Evolutionary conservation across 2,113 vertebrate species (phyloP), one percentile per base, ranked within the genome.

Genomic region (Nibea albiflora): DNA sequence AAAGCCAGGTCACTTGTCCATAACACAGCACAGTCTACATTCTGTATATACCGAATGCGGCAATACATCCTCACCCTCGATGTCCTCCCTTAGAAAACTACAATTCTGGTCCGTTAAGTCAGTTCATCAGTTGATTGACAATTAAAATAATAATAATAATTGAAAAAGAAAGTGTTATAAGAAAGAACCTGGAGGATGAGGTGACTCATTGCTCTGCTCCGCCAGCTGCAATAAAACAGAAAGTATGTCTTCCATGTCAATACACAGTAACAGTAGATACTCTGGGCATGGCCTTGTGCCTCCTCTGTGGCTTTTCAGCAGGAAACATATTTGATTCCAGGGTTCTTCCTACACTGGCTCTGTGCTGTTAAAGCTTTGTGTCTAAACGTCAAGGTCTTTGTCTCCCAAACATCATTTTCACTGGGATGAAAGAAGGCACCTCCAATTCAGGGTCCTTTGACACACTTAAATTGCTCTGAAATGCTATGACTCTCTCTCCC

Each of bases 321-420:
- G 73, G 80, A 87, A 87, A 88, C 71, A 68, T 50, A 80, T 88
- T 86, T 70, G 76, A 90, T 85, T 81, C 74, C 65, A 71, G 58
- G 74, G 19, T 46, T 89, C 78, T 81, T 83, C 83, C 84, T 73
- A 61, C 76, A 64, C 15, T 22, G 69, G 49, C 50, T 80, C 15
- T 0, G 52, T 49, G 47, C 69, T 57, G 54, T 71, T 78, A 84
- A 85, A 88, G 77, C 73, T 76, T 61, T 71, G 60, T 73, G 72
- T 86, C 65, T 72, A 74, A 89, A 80, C 85, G 62, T 90, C 85
- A 90, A 90, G 80, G 86, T 87, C 80, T 88, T 82, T 73, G 47
- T 78, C 78, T 82, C 67, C 42, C 65, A 79, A 83, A 81, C 56
- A 68, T 56, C n/a, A 50, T 76, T 88, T 89, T 85, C 76, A 14